These are phyloP conservation scores for Zhuqinia jingwanae DNA, from an alignment of 2,888 invertebrate genomes.

Conservation along the genomic window DNA sequence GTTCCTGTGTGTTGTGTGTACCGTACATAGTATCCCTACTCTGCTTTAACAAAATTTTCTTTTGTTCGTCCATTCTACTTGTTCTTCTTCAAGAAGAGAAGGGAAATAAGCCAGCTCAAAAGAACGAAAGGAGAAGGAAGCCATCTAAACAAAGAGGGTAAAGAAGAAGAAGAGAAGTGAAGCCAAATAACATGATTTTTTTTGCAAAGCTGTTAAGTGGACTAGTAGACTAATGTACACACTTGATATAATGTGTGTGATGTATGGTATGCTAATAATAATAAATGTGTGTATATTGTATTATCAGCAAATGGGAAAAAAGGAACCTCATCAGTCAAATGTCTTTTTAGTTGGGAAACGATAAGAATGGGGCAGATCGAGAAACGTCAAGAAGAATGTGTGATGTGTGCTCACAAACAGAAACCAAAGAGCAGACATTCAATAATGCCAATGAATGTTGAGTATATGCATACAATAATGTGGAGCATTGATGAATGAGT, in stretches of 20 bases:
- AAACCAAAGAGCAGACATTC: neutral
- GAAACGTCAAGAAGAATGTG: neutral
- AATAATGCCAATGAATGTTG: neutral
- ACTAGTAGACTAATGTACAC: constrained; percentile 5
- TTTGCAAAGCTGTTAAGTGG: constrained; percentile 9
- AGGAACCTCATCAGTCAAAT: neutral
- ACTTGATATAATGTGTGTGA: too few relatives aligned
- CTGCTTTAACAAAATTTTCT: neutral
- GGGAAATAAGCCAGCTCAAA: constrained; percentile 10
- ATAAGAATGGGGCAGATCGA: too few relatives aligned
- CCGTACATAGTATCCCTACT: neutral
- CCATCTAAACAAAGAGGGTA: neutral
- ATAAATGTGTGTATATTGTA: neutral
- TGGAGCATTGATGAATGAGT: too few relatives aligned
- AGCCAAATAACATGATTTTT: neutral
- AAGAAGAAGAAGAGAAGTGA: neutral
- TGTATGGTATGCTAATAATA: constrained; percentile 1
- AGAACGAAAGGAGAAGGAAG: constrained; percentile 5
- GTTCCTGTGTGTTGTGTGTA: neutral
- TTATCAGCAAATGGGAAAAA: neutral
- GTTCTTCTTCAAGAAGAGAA: neutral
- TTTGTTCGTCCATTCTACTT: neutral
- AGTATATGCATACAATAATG: too few relatives aligned
- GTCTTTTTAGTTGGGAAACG: neutral
- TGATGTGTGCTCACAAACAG: neutral